Evolutionary conservation across 1,140 invertebrate species (phyloP), one percentile per base, ranked within the genome.

Genomic region (Eupristina koningsbergeri): DNA sequence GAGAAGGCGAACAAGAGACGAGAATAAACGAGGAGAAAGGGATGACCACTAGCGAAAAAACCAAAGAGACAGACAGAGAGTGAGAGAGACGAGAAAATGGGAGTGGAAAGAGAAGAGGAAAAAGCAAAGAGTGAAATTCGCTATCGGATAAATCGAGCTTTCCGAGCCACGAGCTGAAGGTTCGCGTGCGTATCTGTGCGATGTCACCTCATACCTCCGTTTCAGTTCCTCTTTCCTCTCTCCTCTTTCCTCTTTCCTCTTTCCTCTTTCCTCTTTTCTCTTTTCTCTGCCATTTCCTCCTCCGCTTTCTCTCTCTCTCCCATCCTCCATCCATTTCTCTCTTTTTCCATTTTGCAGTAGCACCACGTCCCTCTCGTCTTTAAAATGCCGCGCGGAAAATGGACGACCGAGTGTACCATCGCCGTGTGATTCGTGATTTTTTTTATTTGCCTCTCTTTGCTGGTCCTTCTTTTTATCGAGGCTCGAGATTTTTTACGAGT

Each of bases 291-390:
- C n/a, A n/a, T n/a, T n/a, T n/a, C n/a, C n/a, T n/a, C n/a, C n/a
- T n/a, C n/a, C n/a, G n/a, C n/a, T n/a, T 53, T 47, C 64, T 85
- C 63, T 73, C 3, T 61, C 63, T 45, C 76, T 85, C 47, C 73
- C 85, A 41, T 87, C 87, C 85, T n/a, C n/a, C n/a, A n/a, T n/a
- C n/a, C n/a, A n/a, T 86, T 86, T 86, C 85, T 84, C 85, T 87
- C n/a, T 87, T 86, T 86, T 85, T 76, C 86, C 86, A 86, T 87
- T 87, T 84, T 85, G 87, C 87, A 87, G 86, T 86, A 86, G 85
- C 86, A 82, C 86, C 86, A 86, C 87, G 85, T 89, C 87, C 86
- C 86, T 77, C 87, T 88, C 88, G 88, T 88, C 86, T 87, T 80
- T 80, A 84, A 84, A 84, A 79, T 29, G 71, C 83, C 71, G 76